Evolutionary conservation across 35 echinoderm and acorn worm species (phyloP).

Genomic region (Diadema setosum): DNA sequence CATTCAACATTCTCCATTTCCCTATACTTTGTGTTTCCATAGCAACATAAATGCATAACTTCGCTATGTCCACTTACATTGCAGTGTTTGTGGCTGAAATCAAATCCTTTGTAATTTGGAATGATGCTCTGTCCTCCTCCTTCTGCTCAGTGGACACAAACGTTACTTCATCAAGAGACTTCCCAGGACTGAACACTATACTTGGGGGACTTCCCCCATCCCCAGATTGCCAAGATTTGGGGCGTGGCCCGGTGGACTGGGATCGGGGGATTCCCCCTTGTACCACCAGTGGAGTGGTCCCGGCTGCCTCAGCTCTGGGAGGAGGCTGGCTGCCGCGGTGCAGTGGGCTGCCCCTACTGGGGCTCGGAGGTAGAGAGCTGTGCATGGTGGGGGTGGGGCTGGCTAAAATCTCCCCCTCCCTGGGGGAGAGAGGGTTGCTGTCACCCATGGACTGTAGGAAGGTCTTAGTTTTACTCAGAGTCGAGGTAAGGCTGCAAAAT

Average conservation of each 20-base stretch:
- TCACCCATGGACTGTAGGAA: constrained; percentile 6
- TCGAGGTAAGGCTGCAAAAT: neutral
- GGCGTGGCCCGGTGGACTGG: neutral
- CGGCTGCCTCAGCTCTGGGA: too few relatives aligned
- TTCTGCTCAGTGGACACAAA: too few relatives aligned
- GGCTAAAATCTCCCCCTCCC: neutral
- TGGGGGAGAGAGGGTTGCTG: constrained; percentile 14
- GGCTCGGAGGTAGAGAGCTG: neutral
- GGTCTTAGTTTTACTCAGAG: neutral
- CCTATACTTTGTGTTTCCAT: too few relatives aligned
- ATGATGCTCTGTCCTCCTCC: neutral
- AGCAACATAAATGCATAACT: too few relatives aligned
- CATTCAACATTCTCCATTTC: too few relatives aligned
- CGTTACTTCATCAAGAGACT: too few relatives aligned
- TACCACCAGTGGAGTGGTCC: neutral
- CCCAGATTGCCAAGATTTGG: neutral
- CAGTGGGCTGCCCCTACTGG: neutral
- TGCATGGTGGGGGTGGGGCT: neutral
- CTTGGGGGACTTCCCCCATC: neutral
- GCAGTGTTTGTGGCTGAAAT: neutral
- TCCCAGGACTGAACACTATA: too few relatives aligned
- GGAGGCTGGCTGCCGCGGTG: too few relatives aligned
- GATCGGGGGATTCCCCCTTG: neutral
- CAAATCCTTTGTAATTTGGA: neutral
- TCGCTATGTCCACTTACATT: neutral